These are phyloP conservation scores for Ennomos erosarius DNA, from an alignment of 2,888 invertebrate species.

Conservation along the genomic window DNA sequence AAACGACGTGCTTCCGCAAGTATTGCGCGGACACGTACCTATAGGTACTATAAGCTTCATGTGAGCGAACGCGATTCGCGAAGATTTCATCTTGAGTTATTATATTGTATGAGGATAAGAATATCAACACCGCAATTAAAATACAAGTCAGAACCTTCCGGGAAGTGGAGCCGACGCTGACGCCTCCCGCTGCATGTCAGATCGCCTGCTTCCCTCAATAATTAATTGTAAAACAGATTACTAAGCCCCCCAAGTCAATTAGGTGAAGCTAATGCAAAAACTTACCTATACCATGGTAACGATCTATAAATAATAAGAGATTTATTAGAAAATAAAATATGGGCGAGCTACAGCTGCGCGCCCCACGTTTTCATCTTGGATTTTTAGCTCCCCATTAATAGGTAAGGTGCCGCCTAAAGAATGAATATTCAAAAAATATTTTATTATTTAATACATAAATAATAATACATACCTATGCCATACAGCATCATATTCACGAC, in stretches of 20 bases:
- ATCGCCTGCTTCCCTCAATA: slow-evolving; percentile 36
- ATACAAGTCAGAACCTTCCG: slow-evolving; percentile 68
- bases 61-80: slow-evolving; percentile 18
- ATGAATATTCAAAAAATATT: no score
- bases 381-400: no score
- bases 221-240: slow-evolving; percentile 35
- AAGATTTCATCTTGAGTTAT: slow-evolving; percentile 57
- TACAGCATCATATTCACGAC: no score
- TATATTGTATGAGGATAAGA: slow-evolving; percentile 53
- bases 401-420: no score
- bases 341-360: no score
- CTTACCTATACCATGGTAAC: no score
- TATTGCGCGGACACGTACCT: slow-evolving; percentile 54
- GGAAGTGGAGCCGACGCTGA: slow-evolving; percentile 55
- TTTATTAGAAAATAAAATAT: no score
- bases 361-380: no score
- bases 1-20: slow-evolving; percentile 47
- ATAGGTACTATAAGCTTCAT: slow-evolving; percentile 38
- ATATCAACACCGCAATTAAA: slow-evolving; percentile 66
- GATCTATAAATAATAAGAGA: no score
- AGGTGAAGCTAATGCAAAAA: slow-evolving; percentile 6
- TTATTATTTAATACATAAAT: no score
- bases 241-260: slow-evolving; percentile 15
- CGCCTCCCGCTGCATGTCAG: slow-evolving; percentile 47
- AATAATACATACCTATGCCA: no score